A percentile compares a stretch with the other conserved stretches of the same genome.
Evolutionary conservation across 1,140 invertebrate species (phyloP).

Genomic region (Stenopsyche tienmushanensis): DNA sequence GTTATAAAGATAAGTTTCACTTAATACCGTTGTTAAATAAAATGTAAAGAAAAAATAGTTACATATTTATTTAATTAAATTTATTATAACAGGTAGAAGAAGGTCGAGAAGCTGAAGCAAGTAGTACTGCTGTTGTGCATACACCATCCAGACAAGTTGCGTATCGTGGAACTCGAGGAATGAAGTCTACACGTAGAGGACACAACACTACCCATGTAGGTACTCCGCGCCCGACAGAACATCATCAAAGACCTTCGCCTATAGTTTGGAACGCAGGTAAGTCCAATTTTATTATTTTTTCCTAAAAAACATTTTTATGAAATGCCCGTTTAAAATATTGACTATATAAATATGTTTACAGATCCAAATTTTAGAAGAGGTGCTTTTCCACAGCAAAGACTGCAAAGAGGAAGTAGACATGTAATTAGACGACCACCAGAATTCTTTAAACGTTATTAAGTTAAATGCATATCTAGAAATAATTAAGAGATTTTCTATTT

Average conservation of each 20-base stretch:
- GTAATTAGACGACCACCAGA: not conserved
- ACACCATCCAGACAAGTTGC: not conserved
- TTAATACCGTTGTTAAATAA: no score
- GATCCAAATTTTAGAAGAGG: constrained; percentile 16
- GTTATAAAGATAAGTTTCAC: no score
- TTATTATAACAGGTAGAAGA: constrained; percentile 18
- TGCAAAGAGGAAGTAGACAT: constrained; percentile 1
- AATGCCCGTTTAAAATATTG: not conserved
- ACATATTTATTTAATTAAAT: constrained; percentile 1
- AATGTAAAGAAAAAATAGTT: no score
- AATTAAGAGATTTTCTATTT: no score
- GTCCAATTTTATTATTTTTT: not conserved
- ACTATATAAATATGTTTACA: constrained; percentile 1
- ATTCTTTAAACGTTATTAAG: constrained; percentile 18
- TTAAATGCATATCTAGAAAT: no score
- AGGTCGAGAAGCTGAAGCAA: constrained; percentile 14
- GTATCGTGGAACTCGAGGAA: not conserved
- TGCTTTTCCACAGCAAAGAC: constrained; percentile 9
- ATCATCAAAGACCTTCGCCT: constrained; percentile 11
- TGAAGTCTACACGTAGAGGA: not conserved
- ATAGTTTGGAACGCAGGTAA: constrained; percentile 18
- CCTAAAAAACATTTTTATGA: not conserved
- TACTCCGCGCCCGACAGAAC: not conserved
- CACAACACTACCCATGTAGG: constrained; percentile 1
- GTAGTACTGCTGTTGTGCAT: constrained; percentile 1